phyloP scores from a whole-genome alignment of 30 jellyfish, hydroid and myxozoan species.

The Aurelia aurita region DNA sequence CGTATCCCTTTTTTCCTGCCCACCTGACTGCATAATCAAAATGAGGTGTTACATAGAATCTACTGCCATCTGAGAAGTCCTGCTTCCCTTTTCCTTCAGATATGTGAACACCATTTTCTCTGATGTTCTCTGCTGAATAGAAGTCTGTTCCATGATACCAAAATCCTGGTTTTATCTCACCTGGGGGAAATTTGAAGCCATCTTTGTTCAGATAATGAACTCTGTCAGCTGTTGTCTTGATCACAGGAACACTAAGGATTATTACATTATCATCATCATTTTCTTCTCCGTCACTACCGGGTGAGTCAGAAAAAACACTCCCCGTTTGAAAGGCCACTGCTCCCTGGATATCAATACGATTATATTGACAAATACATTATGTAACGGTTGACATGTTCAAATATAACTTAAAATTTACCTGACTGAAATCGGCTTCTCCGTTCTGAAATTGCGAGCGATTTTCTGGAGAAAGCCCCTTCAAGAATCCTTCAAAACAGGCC shows the following conservation, averaged over 20 bases:
- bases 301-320: no score
- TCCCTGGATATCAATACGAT: no score
- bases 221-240: no score
- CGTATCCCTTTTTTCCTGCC: background rate
- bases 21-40: background rate
- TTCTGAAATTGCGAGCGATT: no score
- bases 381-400: no score
- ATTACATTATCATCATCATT: background rate
- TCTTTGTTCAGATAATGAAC: background rate
- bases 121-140: background rate
- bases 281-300: background rate
- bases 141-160: constrained; percentile 16
- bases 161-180: background rate
- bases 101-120: background rate
- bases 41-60: background rate
- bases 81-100: background rate
- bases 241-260: background rate
- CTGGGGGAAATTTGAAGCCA: background rate
- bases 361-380: no score
- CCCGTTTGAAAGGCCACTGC: no score
- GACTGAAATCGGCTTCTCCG: no score
- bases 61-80: constrained; percentile 6
- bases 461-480: no score
- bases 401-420: no score
- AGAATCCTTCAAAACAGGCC: no score